These are phyloP conservation scores for Pseudomyrmex sp. DNA, from an alignment of 1,140 invertebrate genomes.

Conservation along the genomic window DNA sequence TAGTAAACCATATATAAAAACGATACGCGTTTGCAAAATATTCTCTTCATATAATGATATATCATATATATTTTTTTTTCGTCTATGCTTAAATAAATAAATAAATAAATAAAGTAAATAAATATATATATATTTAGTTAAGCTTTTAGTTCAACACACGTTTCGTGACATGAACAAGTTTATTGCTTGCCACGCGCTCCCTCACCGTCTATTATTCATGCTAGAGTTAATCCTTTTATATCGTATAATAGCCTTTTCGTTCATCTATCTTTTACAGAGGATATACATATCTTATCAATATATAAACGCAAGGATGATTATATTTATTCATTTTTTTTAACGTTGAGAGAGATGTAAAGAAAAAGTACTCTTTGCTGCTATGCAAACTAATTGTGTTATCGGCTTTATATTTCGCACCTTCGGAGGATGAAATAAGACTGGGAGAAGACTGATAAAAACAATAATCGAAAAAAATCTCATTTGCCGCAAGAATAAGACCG, in stretches of 20 bases:
- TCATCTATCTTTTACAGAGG: background rate
- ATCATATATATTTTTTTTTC: background rate
- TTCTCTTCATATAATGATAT: background rate
- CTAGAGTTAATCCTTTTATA: conserved; percentile 10
- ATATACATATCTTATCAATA: background rate
- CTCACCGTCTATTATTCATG: conserved; percentile 9
- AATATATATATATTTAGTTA: background rate
- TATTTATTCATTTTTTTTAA: background rate
- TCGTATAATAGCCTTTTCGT: background rate
- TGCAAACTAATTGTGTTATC: background rate
- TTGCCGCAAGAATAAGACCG: background rate
- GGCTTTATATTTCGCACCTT: no score
- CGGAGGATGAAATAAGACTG: no score
- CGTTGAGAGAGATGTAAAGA: background rate
- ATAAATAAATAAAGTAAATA: background rate
- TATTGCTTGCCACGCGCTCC: background rate
- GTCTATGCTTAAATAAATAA: background rate
- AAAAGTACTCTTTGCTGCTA: background rate
- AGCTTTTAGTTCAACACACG: background rate
- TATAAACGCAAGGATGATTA: background rate
- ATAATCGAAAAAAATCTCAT: background rate
- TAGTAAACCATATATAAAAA: no score
- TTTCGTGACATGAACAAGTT: conserved; percentile 12
- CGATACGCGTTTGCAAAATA: no score
- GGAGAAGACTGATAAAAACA: background rate